phyloP scores from a whole-genome alignment of 2,797 vertebrate species.

The Silurus lanzhouensis region DNA sequence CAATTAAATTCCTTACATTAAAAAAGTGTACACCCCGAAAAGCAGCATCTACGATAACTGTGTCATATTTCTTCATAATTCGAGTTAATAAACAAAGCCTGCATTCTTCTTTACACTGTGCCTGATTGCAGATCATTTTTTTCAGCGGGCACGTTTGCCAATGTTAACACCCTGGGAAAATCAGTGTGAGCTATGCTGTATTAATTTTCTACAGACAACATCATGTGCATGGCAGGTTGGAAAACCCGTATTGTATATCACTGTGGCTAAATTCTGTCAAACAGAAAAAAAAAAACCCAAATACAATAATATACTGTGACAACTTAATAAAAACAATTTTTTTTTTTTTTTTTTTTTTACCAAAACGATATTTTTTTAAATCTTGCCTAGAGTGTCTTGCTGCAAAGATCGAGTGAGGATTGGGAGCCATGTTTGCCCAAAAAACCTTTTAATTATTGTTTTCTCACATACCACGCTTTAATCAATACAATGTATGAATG shows the following conservation, averaged over 20 bases:
- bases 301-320: neutral
- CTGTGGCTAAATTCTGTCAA: neutral
- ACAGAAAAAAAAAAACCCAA: neutral
- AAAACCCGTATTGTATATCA: neutral
- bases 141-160: constrained; percentile 42
- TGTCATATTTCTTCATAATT: constrained; percentile 38
- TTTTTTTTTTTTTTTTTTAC: neutral
- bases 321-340: neutral
- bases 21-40: constrained; percentile 42
- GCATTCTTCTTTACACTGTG: constrained; percentile 30
- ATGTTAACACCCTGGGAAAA: constrained; percentile 18
- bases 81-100: constrained; percentile 38
- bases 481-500: neutral
- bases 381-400: neutral
- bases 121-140: constrained; percentile 44
- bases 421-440: neutral
- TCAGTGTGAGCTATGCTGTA: constrained; percentile 13
- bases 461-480: neutral
- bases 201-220: constrained; percentile 5
- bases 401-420: neutral
- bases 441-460: neutral
- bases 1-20: neutral
- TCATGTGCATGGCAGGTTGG: neutral
- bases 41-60: constrained; percentile 42
- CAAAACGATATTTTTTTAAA: neutral